Conservation (phyloP, 2,797 vertebrate species). For the Aplochiton taeniatus region DNA sequence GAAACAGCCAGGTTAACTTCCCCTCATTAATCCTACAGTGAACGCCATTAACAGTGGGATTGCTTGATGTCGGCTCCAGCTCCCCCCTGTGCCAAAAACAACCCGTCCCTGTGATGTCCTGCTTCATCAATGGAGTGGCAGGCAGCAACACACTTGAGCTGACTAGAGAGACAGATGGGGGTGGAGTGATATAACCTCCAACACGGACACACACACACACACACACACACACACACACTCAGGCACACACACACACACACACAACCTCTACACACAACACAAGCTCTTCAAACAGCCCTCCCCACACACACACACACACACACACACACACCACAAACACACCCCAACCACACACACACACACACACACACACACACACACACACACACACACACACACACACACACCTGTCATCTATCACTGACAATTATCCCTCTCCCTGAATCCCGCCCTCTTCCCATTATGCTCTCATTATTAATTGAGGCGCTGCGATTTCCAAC, state of each 20-base stretch:
- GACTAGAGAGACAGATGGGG: slow-evolving; percentile 52
- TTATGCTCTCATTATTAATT: no score
- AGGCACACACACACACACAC: slow-evolving; percentile 21
- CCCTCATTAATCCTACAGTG: slow-evolving; percentile 49
- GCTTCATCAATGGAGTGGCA: slow-evolving; percentile 56
- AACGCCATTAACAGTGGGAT: slow-evolving; percentile 55
- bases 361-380: slow-evolving; percentile 16
- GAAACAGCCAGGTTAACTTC: no score
- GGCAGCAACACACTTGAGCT: slow-evolving; percentile 51
- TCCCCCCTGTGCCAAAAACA: slow-evolving; percentile 60
- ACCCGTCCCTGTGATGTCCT: slow-evolving; percentile 66
- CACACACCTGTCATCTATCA: slow-evolving; percentile 57
- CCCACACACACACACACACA: slow-evolving; percentile 12
- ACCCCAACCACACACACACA: slow-evolving; percentile 21
- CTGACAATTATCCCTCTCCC: slow-evolving; percentile 64
- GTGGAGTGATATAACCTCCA: slow-evolving; percentile 63
- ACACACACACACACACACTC: slow-evolving; percentile 2
- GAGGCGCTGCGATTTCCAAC: no score
- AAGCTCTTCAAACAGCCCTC: no score
- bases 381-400: slow-evolving; percentile 15
- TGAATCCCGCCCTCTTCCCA: no score
- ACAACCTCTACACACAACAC: slow-evolving; percentile 28
- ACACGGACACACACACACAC: slow-evolving; percentile 40
- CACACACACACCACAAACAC: slow-evolving; percentile 25
- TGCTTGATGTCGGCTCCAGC: slow-evolving; percentile 49